phyloP scores from a whole-genome alignment of 2,797 vertebrate genomes.

The Aulostomus chinensis region DNA sequence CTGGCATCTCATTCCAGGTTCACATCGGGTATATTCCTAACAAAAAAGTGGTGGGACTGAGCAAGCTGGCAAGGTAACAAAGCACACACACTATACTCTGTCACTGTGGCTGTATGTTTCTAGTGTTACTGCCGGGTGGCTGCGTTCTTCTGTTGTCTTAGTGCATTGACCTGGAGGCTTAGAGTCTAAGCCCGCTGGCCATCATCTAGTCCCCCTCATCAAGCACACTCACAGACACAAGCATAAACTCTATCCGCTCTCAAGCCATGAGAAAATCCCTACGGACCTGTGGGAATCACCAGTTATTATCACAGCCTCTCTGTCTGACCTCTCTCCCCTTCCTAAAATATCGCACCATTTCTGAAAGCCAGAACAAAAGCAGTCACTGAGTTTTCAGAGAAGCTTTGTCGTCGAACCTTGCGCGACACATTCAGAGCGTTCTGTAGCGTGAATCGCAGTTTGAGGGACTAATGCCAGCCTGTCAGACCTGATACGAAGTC shows the following conservation, averaged over 20 bases:
- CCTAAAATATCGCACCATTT: constrained; percentile 35
- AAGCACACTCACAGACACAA: constrained; percentile 56
- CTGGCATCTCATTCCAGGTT: constrained; percentile 64
- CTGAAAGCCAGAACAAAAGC: constrained; percentile 16
- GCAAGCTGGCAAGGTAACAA: constrained; percentile 82
- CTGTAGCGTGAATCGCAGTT: no score
- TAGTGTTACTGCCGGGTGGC: constrained; percentile 57
- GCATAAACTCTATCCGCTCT: constrained; percentile 58
- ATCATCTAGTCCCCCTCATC: constrained; percentile 67
- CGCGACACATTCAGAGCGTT: no score
- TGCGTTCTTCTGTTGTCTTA: constrained; percentile 82
- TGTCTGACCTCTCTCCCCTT: constrained; percentile 38
- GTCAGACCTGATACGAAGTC: no score
- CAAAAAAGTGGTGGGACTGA: constrained; percentile 83
- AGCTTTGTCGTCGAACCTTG: no score
- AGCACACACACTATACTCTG: constrained; percentile 12
- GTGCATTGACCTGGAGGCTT: constrained; percentile 80
- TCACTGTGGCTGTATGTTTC: constrained; percentile 43
- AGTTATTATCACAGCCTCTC: constrained; percentile 63
- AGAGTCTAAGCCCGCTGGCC: constrained; percentile 65
- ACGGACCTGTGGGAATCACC: constrained; percentile 66
- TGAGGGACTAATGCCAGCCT: no score
- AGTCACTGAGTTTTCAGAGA: no score
- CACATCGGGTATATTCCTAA: constrained; percentile 83
- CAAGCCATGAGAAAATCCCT: constrained; percentile 75